Evolutionary conservation across 2,797 vertebrate genomes (phyloP), one percentile per base, ranked within the genome.

Genomic region (Eurystomus glaucurus): DNA sequence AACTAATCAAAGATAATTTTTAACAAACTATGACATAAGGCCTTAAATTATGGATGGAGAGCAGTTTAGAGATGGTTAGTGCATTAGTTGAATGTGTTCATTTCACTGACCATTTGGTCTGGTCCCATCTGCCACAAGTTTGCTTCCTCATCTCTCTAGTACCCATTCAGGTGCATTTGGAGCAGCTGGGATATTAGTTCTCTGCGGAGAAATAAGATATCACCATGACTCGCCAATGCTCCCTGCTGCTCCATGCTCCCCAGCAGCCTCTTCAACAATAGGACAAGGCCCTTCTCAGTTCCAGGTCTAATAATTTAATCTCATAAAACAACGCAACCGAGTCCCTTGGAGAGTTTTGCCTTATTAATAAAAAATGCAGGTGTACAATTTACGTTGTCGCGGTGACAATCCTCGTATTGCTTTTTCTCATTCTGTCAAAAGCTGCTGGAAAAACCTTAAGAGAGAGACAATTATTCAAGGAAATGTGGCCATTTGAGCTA

Each of bases 71-170:
- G 72, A 89, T 96, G 72, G 94, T 97, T 96, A 91, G 94, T 95
- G 96, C 85, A 93, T 97, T 80, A 93, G 90, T 87, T 93, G 90
- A 97, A 96, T 96, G 90, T 57, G 94, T 84, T 97, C 94, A 96
- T 98, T 97, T 95, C 90, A 89, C 96, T 98, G 97, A 98, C 97
- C 97, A 96, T 98, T 97, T 97, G 94, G 88, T 93, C 78, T 91
- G 95, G 96, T 98, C 97, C 94, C 97, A 98, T 97, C 97, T 98
- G 97, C 97, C 87, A 85, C 68, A 92, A 97, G 81, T 92, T 83
- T 62, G 86, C 88, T 95, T 95, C 71, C 95, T 90, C 93, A 65
- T 95, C 88, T 96, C 87, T 88, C 93, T 93, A 95, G 90, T 93
- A 97, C 91, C 94, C 95, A 88, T 96, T 97, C 97, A 96, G 96